Conservation (phyloP, 2,888 invertebrate species). For the Habrosyne pyritoides region DNA sequence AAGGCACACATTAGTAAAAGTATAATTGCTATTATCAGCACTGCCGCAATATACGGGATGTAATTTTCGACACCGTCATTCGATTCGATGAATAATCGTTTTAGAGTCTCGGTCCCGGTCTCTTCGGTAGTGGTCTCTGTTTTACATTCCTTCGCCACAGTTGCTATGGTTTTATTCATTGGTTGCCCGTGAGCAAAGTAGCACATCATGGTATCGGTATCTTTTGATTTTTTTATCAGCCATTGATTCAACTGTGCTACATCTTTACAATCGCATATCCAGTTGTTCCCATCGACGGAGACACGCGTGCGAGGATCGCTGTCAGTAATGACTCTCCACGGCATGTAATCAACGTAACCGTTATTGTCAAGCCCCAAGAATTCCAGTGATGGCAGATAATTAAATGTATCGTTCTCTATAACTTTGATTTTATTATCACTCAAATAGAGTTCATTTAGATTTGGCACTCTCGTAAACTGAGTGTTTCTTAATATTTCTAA, state of each 20-base stretch:
- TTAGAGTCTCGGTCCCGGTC: conserved; percentile 83
- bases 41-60: conserved; percentile 89
- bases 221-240: conserved; percentile 86
- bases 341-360: conserved; percentile 89
- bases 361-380: conserved; percentile 90
- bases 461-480: conserved; percentile 90
- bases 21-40: conserved; percentile 87
- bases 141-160: conserved; percentile 81
- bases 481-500: conserved; percentile 88
- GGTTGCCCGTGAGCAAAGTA: conserved; percentile 81
- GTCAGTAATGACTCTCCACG: conserved; percentile 88
- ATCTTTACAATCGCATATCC: conserved; percentile 92
- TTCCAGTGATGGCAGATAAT: conserved; percentile 87
- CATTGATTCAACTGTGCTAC: conserved; percentile 87
- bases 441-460: conserved; percentile 89
- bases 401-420: conserved; percentile 90
- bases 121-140: conserved; percentile 86
- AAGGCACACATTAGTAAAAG: conserved; percentile 87
- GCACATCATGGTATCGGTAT: conserved; percentile 87
- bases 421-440: conserved; percentile 89
- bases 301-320: conserved; percentile 87
- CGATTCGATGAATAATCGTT: conserved; percentile 84
- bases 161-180: conserved; percentile 79
- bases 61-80: conserved; percentile 88
- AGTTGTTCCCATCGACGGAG: conserved; percentile 90